A percentile compares a stretch with the other conserved stretches of the same genome.
Evolutionary conservation across 2,888 invertebrate genomes (phyloP).

Genomic region (Spilarctia lutea): DNA sequence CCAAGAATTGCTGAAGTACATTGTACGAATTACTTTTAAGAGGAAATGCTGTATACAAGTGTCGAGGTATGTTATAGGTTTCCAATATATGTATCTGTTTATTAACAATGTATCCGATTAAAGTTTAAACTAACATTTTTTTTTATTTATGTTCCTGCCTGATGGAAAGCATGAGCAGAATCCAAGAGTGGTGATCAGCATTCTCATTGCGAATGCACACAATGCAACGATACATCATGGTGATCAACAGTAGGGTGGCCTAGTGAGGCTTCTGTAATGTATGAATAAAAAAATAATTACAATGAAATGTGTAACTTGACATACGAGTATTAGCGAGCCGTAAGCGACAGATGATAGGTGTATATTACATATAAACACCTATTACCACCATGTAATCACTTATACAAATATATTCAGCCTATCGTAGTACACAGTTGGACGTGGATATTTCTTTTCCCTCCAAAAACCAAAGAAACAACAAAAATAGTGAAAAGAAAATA

Average conservation of each 20-base stretch:
- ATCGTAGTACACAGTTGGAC: no score
- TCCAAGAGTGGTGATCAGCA: no score
- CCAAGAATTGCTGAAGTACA: constrained; percentile 2
- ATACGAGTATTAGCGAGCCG: not conserved
- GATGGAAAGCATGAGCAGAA: no score
- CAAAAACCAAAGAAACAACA: no score
- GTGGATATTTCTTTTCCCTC: no score
- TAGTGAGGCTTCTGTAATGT: no score
- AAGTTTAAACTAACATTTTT: no score
- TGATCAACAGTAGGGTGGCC: not conserved
- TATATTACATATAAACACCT: no score
- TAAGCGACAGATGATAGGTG: not conserved
- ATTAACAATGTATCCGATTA: not conserved
- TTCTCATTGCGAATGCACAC: no score
- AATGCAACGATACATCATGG: no score
- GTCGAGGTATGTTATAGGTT: not conserved
- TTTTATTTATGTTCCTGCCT: no score
- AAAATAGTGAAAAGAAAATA: no score
- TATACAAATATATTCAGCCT: not conserved
- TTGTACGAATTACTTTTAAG: constrained; percentile 1
- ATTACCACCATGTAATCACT: not conserved
- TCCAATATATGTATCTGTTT: not conserved
- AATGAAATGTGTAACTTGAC: not conserved
- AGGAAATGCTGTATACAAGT: not conserved
- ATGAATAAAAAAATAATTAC: not conserved